Evolutionary conservation across 2,113 vertebrate species (phyloP), one percentile per base, ranked within the genome.

Genomic region (Tachysurus vachellii): DNA sequence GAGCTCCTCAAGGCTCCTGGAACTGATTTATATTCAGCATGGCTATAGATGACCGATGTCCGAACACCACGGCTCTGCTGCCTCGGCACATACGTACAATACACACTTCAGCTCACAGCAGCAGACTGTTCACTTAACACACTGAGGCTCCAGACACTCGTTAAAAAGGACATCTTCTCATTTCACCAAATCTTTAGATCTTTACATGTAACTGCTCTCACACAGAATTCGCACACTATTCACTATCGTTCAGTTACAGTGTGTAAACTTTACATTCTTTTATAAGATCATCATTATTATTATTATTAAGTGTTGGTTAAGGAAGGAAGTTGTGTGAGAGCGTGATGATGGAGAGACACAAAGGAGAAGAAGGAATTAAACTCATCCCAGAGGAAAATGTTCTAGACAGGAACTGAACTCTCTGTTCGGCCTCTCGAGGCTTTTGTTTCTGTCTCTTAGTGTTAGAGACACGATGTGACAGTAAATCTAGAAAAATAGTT

Each of bases 11-110:
- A 86, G 61, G 68, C 86, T 83, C 80, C 81, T 64, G 56, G 80
- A 81, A 64, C 86, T 68, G 86, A 77, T 87, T 87, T 87, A 87
- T 83, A 83, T 87, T 87, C 81, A 62, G 86, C 81, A 83, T 56
- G 80, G 82, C 57, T 64, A 83, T 62, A 87, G 80, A 64, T 64
- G 80, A 76, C 56, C 42, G 5, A 17, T 28, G 36, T 73, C 54
- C 26, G 80, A 36, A 59, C 57, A 50, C 70, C 10, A 7, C 23
- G 14, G 9, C 81, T 50, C 31, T 7, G 80, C 53, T 83, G 73
- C 71, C 56, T 75, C 26, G 62, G 73, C 71, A 79, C 19, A 83
- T 50, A 61, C 13, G 64, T 47, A 57, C n/a, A 28, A 75, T 73
- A 3, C 31, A 83, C 59, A 19, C 50, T 3, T 59, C 28, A 23